Evolutionary conservation across 2,113 vertebrate genomes (phyloP), one percentile per base, ranked within the genome.

Genomic region (Anoura caudifer): DNA sequence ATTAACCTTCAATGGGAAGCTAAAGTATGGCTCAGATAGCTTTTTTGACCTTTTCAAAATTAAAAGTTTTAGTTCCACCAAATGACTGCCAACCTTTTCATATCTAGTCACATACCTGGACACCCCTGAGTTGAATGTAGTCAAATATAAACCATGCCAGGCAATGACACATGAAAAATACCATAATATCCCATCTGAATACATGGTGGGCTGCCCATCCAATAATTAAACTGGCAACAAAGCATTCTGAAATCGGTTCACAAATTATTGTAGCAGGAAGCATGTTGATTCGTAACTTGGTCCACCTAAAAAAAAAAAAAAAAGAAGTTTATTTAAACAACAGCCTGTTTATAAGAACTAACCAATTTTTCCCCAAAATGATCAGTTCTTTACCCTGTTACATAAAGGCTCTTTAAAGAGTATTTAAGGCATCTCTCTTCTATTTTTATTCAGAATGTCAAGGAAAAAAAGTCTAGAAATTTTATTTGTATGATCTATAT

Each of bases 111-210:
- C 98, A 20, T 98, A 99, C 99, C 99, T 99, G 99, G 81, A 99
- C 99, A 97, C 99, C 99, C 72, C 98, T 99, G 63, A 99, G 99
- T 98, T 99, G 99, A 97, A 99, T 99, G 98, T 99, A 99, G 98
- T 99, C 99, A 26, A 99, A 98, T 94, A 99, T 99, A 98, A 99
- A 99, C 99, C 99, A 99, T 1, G 99, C 99, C 95, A 99, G 98
- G 97, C 99, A 99, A 97, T 99, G 99, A 98, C 99, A 99, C 99
- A 99, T 99, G 98, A 99, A 99, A 98, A 99, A 99, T 24, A 99
- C 99, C 99, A 99, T 99, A 98, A 99, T 99, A 98, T 99, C 99
- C 99, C 99, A 99, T 98, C 99, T 99, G 96, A 98, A 99, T 12
- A 99, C 98, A 61, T 99, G 98, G 97, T 99, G 99, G 28, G 99